Percentiles rank a stretch among this genome's conserved stretches.
phyloP scores from a whole-genome alignment of 2,888 invertebrate species.

The Lycocerus yunnanus region DNA sequence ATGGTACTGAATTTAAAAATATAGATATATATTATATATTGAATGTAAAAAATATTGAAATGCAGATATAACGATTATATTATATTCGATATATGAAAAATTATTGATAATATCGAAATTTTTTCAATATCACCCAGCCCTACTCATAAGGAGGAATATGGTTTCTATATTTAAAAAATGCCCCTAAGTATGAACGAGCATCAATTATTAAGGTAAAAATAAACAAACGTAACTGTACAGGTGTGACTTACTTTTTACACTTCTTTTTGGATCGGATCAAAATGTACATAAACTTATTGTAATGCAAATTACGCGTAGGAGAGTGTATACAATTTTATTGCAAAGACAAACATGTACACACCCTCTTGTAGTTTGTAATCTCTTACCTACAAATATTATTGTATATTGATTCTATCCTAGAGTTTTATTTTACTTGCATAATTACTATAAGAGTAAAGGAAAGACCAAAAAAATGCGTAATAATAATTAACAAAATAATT shows the following conservation, averaged over 20 bases:
- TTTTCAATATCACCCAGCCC: background rate
- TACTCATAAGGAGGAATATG: background rate
- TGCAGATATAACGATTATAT: background rate
- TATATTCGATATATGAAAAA: background rate
- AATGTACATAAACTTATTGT: slow-evolving; percentile 41
- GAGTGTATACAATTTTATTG: slow-evolving; percentile 21
- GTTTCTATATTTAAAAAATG: background rate
- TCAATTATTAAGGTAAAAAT: slow-evolving; percentile 4
- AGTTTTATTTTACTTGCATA: slow-evolving; percentile 20
- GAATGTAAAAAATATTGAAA: background rate
- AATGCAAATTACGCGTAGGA: slow-evolving; percentile 27
- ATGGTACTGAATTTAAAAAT: too few relatives aligned
- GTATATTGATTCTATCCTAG: slow-evolving; percentile 26
- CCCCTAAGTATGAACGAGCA: background rate
- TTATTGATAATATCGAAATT: background rate
- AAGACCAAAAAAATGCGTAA: background rate
- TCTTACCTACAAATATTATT: slow-evolving; percentile 23
- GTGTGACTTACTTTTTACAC: slow-evolving; percentile 32
- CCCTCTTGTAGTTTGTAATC: background rate
- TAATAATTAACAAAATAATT: background rate
- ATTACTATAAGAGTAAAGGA: slow-evolving; percentile 12
- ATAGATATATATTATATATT: background rate
- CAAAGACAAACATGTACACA: background rate
- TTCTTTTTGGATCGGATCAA: slow-evolving; percentile 43
- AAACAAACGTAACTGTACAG: slow-evolving; percentile 26